Evolutionary conservation across 2,797 vertebrate genomes (phyloP).

Genomic region (Microctenopoma stevenorrisi): DNA sequence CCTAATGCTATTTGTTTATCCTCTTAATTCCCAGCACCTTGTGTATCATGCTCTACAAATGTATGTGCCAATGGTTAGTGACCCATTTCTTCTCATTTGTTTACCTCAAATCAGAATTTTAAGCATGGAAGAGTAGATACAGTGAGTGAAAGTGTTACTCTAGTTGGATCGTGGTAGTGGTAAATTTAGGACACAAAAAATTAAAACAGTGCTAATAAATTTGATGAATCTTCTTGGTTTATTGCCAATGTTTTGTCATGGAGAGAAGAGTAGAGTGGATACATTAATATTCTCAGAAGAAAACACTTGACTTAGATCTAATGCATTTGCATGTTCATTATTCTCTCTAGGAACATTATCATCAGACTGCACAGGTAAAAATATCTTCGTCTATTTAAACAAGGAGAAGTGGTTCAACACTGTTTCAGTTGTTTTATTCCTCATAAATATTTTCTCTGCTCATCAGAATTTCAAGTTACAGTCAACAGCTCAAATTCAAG

Average conservation of each 20-base stretch:
- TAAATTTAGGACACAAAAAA: background rate
- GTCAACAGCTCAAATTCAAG: background rate
- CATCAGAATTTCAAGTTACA: conserved; percentile 31
- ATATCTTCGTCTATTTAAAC: background rate
- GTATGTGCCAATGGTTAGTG: conserved; percentile 27
- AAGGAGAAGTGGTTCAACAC: background rate
- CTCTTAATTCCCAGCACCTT: conserved; percentile 29
- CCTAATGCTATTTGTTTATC: background rate
- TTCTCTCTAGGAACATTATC: background rate
- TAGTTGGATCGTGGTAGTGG: background rate
- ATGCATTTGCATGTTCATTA: background rate
- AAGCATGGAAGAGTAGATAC: no score
- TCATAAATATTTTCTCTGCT: conserved; percentile 15
- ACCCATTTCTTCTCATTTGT: conserved; percentile 17
- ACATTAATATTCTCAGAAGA: background rate
- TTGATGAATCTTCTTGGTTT: no score
- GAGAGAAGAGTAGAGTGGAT: background rate
- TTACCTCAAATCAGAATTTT: conserved; percentile 3
- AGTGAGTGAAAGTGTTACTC: background rate
- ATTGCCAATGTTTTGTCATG: background rate
- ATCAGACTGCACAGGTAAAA: conserved; percentile 9
- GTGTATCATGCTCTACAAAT: accelerated
- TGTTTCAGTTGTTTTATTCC: conserved; percentile 1
- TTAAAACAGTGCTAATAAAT: background rate
- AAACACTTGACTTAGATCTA: no score